phyloP scores from a whole-genome alignment of 2,888 invertebrate genomes.

The Pollenia amentaria region DNA sequence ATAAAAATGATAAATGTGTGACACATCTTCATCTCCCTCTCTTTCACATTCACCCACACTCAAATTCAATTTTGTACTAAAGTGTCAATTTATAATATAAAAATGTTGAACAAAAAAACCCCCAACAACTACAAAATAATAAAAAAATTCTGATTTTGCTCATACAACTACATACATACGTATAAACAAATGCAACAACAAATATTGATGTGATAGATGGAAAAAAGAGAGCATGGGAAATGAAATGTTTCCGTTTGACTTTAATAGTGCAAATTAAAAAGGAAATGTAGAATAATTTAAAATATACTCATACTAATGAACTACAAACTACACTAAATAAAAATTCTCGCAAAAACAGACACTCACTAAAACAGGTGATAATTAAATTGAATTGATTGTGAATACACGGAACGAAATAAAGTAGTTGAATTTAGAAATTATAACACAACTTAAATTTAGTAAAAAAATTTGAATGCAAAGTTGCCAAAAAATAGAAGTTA shows the following conservation, averaged over 20 bases:
- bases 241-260: constrained; percentile 71
- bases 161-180: neutral
- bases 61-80: neutral
- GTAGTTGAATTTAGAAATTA: too few relatives aligned
- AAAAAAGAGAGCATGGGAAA: constrained; percentile 62
- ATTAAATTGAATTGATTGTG: constrained; percentile 32
- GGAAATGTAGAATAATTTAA: constrained; percentile 70
- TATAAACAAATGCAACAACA: neutral
- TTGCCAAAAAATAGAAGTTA: too few relatives aligned
- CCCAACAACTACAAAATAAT: neutral
- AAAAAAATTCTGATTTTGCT: constrained; percentile 1
- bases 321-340: constrained; percentile 27
- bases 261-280: constrained; percentile 66
- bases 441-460: too few relatives aligned
- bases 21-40: neutral
- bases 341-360: constrained; percentile 8
- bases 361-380: constrained; percentile 50
- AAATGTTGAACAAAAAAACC: neutral
- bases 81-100: constrained; percentile 41
- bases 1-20: constrained; percentile 1
- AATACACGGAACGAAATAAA: constrained; percentile 22
- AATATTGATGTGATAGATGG: constrained; percentile 1
- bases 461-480: too few relatives aligned
- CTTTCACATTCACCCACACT: neutral
- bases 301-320: constrained; percentile 46